Conservation (phyloP, 2,888 invertebrate genomes). For the Gandaritis pyraliata region DNA sequence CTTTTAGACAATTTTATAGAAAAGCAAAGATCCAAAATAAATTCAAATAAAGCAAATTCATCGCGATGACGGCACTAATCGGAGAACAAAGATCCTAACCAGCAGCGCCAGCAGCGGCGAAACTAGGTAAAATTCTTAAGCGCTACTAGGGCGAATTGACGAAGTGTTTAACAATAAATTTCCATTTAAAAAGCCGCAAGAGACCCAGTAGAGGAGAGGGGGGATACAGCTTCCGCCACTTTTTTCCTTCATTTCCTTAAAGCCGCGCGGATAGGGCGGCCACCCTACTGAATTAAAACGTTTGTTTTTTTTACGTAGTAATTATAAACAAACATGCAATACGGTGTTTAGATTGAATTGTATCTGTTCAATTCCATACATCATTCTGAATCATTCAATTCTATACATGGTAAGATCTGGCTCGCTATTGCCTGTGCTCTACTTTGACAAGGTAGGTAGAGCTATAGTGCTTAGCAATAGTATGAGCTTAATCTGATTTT, state of each 20-base stretch:
- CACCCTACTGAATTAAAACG: constrained; percentile 77
- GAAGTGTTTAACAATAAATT: constrained; percentile 84
- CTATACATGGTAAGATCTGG: not conserved
- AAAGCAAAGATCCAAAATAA: constrained; percentile 12
- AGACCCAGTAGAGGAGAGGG: constrained; percentile 49
- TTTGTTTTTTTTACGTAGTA: constrained; percentile 63
- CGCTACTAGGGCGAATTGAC: constrained; percentile 71
- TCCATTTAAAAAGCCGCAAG: constrained; percentile 84
- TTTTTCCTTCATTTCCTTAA: constrained; percentile 84
- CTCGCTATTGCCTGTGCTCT: not conserved
- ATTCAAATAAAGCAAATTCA: constrained; percentile 29
- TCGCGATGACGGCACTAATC: constrained; percentile 39
- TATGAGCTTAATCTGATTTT: not conserved
- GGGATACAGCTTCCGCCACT: constrained; percentile 76
- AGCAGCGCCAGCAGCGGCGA: constrained; percentile 51
- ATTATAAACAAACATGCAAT: constrained; percentile 55
- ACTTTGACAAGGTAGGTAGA: not conserved
- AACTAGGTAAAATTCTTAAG: constrained; percentile 72
- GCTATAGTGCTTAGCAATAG: not conserved
- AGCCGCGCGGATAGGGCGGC: constrained; percentile 74
- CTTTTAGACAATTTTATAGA: not conserved
- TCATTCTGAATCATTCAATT: too few relatives aligned
- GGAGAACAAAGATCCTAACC: constrained; percentile 44
- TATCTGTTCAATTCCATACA: constrained; percentile 29
- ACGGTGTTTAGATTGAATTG: constrained; percentile 40